Evolutionary conservation across 2,888 invertebrate species (phyloP).

Genomic region (Dendrolimus pini): DNA sequence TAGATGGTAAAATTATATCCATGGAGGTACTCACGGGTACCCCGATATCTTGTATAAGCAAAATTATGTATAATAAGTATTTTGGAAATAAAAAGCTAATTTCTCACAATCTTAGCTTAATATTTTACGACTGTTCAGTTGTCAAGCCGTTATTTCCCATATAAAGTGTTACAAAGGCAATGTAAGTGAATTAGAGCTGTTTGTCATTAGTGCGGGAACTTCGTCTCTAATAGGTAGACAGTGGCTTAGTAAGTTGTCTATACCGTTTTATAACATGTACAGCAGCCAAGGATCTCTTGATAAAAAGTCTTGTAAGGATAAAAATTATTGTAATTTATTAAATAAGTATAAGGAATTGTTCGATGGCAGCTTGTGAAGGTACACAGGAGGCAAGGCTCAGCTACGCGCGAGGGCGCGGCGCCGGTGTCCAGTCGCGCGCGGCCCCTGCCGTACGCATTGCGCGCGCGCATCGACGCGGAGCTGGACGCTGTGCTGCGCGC

Average conservation of each 20-base stretch:
- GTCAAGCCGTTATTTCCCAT: conserved; percentile 10
- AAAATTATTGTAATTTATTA: too few species aligned
- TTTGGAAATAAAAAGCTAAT: conserved; percentile 7
- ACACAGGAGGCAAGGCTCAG: too few species aligned
- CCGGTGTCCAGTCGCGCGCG: too few species aligned
- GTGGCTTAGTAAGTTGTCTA: too few species aligned
- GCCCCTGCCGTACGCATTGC: too few species aligned
- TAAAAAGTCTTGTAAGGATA: too few species aligned
- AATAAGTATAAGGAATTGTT: too few species aligned
- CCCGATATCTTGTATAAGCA: conserved; percentile 18
- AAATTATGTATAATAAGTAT: conserved; percentile 3
- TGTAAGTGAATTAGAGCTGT: conserved; percentile 15
- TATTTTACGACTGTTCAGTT: conserved; percentile 14
- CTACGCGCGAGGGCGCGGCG: too few species aligned
- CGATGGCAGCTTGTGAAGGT: too few species aligned
- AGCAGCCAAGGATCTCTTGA: too few species aligned
- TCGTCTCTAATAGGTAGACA: too few species aligned
- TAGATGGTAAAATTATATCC: conserved; percentile 8
- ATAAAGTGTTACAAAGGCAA: conserved; percentile 5
- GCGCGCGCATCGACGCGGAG: conserved; percentile 17
- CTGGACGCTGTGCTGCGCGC: conserved; percentile 20
- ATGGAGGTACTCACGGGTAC: conserved; percentile 21
- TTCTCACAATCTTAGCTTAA: conserved; percentile 3
- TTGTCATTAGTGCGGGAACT: conserved; percentile 14
- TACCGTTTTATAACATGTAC: too few species aligned